These are phyloP conservation scores for Eulemur rubriventer DNA, from an alignment of 2,797 vertebrate genomes.

Conservation along the genomic window DNA sequence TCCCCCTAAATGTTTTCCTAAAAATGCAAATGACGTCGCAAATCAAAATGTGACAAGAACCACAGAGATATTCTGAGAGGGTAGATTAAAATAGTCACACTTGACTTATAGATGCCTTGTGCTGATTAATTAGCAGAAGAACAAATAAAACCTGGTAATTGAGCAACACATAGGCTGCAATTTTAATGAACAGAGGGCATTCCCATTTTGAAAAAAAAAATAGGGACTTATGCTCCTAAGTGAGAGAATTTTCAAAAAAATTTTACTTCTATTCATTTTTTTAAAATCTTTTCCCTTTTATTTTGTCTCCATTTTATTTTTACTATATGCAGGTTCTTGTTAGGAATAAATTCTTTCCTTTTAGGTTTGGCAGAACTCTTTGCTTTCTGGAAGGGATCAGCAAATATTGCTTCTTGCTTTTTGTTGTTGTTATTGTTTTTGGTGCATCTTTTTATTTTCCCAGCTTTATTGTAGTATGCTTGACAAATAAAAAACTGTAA, in stretches of 20 bases:
- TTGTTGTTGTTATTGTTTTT: not conserved
- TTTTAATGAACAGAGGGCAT: not conserved
- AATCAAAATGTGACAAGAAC: not conserved
- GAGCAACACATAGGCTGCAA: not conserved
- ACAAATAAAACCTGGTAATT: not conserved
- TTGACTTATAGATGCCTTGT: not conserved
- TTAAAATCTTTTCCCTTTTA: not conserved
- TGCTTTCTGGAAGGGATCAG: not conserved
- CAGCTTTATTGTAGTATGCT: not conserved
- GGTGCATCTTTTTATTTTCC: not conserved
- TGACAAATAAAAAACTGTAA: not conserved
- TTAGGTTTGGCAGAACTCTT: not conserved
- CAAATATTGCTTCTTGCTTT: not conserved
- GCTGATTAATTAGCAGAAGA: not conserved
- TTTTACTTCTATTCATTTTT: not conserved
- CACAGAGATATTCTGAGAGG: not conserved
- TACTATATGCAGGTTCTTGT: not conserved
- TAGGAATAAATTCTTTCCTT: not conserved
- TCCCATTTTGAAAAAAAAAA: not conserved
- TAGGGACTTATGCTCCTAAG: not conserved
- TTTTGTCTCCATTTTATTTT: not conserved
- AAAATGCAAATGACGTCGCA: slow-evolving; percentile 17
- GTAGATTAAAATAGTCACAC: not conserved
- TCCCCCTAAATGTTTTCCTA: not conserved
- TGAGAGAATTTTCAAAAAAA: not conserved